Evolutionary conservation across 2,113 vertebrate species (phyloP).

Genomic region (Oreotrochilus melanogaster): DNA sequence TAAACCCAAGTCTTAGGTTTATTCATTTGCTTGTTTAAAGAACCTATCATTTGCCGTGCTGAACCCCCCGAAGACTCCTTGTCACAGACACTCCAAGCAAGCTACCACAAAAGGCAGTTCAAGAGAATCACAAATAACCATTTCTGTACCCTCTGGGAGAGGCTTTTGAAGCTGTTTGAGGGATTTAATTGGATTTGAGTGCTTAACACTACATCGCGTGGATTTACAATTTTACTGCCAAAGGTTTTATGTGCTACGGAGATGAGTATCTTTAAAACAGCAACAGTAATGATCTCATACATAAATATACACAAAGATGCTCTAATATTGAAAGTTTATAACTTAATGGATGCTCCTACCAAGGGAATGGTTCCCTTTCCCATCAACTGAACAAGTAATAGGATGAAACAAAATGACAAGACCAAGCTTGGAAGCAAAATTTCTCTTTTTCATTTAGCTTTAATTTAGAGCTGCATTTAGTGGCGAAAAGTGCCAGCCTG

Average conservation of each 20-base stretch:
- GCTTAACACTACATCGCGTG: conserved; percentile 54
- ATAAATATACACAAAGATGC: conserved; percentile 18
- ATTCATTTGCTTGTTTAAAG: conserved; percentile 58
- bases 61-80: conserved; percentile 38
- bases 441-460: conserved; percentile 13
- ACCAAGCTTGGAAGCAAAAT: conserved; percentile 18
- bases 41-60: neutral
- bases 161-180: conserved; percentile 47
- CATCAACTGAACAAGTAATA: neutral
- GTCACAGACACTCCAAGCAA: conserved; percentile 44
- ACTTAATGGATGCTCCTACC: neutral
- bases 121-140: conserved; percentile 57
- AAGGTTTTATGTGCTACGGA: conserved; percentile 49
- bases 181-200: conserved; percentile 69
- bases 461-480: conserved; percentile 16
- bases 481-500: neutral
- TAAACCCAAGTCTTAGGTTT: conserved; percentile 35
- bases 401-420: neutral
- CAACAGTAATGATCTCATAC: conserved; percentile 17
- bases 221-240: conserved; percentile 63
- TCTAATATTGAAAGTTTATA: neutral
- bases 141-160: conserved; percentile 62
- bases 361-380: neutral
- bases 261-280: conserved; percentile 50
- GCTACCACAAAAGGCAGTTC: conserved; percentile 57